Conservation (phyloP, 2,888 invertebrate genomes). For the Ennomos fuscantarius region DNA sequence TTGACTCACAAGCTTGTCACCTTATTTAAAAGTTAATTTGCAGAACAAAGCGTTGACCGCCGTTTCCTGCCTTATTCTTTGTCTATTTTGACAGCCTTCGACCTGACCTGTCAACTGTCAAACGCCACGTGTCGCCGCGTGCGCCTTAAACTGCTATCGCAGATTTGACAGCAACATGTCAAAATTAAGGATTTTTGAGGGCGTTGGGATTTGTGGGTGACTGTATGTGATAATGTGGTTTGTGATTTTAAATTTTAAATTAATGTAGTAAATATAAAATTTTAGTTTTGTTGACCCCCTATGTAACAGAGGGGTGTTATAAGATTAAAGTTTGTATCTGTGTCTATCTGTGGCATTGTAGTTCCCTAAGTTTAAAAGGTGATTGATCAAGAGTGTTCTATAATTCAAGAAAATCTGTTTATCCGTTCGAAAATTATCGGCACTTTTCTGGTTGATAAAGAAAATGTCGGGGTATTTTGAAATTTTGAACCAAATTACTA, state of each 20-base stretch:
- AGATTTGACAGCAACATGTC: slow-evolving; percentile 67
- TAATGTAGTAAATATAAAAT: no score
- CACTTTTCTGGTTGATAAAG: no score
- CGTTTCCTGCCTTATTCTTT: slow-evolving; percentile 54
- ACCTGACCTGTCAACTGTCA: slow-evolving; percentile 68
- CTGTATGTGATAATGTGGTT: slow-evolving; percentile 51
- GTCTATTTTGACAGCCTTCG: slow-evolving; percentile 63
- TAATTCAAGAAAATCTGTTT: no score
- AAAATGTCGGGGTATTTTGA: no score
- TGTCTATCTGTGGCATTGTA: no score
- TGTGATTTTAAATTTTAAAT: slow-evolving; percentile 40
- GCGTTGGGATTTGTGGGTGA: slow-evolving; percentile 55
- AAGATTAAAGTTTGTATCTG: no score
- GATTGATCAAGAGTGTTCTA: no score
- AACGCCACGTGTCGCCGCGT: slow-evolving; percentile 75
- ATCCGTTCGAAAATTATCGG: no score
- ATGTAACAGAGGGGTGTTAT: no score
- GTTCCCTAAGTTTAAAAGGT: no score
- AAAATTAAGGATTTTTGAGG: slow-evolving; percentile 52
- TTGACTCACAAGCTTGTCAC: slow-evolving; percentile 18
- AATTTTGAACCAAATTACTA: no score
- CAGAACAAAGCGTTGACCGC: slow-evolving; percentile 61
- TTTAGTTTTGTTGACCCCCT: slow-evolving; percentile 2
- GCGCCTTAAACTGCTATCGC: slow-evolving; percentile 68
- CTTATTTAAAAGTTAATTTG: slow-evolving; percentile 59